Percentiles rank a stretch among this genome's conserved stretches.
Evolutionary conservation across 1,140 invertebrate genomes (phyloP).

Genomic region (Centruroides sculpturatus): DNA sequence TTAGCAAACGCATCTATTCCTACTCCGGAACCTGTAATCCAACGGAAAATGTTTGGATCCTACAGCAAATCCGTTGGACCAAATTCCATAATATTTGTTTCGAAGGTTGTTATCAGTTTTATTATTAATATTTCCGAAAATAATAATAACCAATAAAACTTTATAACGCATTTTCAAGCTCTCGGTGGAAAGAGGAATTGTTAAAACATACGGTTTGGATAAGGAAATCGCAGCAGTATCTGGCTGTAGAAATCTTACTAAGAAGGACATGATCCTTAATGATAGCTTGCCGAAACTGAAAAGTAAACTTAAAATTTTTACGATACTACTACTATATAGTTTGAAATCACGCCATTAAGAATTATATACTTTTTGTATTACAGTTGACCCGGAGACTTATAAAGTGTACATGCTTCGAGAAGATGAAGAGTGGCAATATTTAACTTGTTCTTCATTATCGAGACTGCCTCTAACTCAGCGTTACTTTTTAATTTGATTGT

Average conservation of each 20-base stretch:
- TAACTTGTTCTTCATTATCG: constrained; percentile 3
- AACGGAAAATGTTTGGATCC: constrained; percentile 28
- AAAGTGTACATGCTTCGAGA: constrained; percentile 19
- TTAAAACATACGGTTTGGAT: constrained; percentile 22
- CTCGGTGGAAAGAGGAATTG: constrained; percentile 16
- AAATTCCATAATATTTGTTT: constrained; percentile 30
- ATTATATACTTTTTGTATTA: constrained; percentile 4
- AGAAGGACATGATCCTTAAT: constrained; percentile 26
- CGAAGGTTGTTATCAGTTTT: constrained; percentile 19
- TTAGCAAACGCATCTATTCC: constrained; percentile 29
- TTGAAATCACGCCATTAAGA: background rate
- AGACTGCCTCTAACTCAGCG: constrained; percentile 3
- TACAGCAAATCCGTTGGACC: constrained; percentile 25
- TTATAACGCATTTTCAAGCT: background rate
- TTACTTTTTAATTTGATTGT: constrained; percentile 7
- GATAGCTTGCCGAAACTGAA: constrained; percentile 23
- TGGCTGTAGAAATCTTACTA: constrained; percentile 23
- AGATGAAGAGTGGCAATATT: constrained; percentile 2
- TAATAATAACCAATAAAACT: too few species aligned
- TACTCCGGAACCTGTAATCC: constrained; percentile 27
- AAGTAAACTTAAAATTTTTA: constrained; percentile 17
- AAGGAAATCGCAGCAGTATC: constrained; percentile 23
- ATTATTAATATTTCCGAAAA: too few species aligned
- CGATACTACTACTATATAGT: background rate
- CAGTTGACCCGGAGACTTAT: constrained; percentile 28